Evolutionary conservation across 2,113 vertebrate genomes (phyloP).

Genomic region (Nematolebias whitei): DNA sequence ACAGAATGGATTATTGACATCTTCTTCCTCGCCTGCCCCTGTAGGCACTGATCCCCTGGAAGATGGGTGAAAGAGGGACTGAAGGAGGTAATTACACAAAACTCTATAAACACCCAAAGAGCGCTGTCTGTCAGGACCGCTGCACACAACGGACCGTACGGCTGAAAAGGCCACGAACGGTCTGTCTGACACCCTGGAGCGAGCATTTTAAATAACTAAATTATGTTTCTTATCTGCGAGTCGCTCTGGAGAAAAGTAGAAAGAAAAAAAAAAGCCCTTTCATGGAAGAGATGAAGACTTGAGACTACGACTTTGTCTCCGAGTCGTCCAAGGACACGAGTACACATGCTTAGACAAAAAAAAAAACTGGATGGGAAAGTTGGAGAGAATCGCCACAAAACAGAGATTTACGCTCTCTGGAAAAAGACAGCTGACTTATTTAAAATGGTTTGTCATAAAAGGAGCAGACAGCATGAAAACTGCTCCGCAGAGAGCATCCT

Average conservation of each 20-base stretch:
- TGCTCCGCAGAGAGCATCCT: too few relatives aligned
- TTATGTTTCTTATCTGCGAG: slow-evolving; percentile 68
- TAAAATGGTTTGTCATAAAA: neutral
- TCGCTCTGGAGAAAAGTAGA: slow-evolving; percentile 65
- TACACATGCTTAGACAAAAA: slow-evolving; percentile 13
- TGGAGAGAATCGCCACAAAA: slow-evolving; percentile 28
- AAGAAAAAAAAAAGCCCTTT: slow-evolving; percentile 39
- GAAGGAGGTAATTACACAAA: slow-evolving; percentile 70
- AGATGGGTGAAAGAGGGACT: slow-evolving; percentile 54
- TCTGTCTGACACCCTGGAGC: slow-evolving; percentile 34
- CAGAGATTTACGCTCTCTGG: too few relatives aligned
- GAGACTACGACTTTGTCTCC: slow-evolving; percentile 48
- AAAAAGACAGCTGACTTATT: neutral
- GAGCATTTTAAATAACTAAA: slow-evolving; percentile 48
- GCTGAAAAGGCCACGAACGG: slow-evolving; percentile 57
- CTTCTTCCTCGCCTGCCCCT: slow-evolving; percentile 56
- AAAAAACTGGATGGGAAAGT: slow-evolving; percentile 32
- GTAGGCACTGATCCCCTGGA: slow-evolving; percentile 60
- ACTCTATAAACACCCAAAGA: slow-evolving; percentile 60
- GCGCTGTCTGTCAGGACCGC: slow-evolving; percentile 65
- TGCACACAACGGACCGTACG: slow-evolving; percentile 38
- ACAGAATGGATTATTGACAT: slow-evolving; percentile 74
- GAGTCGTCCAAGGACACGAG: slow-evolving; percentile 60
- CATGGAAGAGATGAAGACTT: slow-evolving; percentile 36
- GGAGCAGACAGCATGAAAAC: neutral